A percentile compares a stretch with the other conserved stretches of the same genome.
phyloP scores from a whole-genome alignment of 2,113 vertebrate genomes.

The Percina caprodes region DNA sequence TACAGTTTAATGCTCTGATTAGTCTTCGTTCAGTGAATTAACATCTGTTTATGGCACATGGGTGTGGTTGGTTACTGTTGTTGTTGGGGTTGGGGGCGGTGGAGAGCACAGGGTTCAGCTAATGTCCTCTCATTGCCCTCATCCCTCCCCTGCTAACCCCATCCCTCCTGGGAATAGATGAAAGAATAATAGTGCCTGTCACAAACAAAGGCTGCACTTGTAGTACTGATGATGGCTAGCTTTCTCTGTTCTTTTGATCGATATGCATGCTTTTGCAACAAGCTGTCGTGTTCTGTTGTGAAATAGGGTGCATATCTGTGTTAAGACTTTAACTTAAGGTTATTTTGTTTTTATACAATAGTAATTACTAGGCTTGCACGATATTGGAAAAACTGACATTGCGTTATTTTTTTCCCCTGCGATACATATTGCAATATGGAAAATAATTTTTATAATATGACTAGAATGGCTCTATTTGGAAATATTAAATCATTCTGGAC shows the following conservation, averaged over 20 bases:
- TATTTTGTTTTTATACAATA: not conserved
- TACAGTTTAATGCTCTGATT: not conserved
- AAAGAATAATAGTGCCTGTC: conserved; percentile 63
- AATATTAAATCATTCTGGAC: no score
- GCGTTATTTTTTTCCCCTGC: no score
- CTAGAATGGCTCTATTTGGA: no score
- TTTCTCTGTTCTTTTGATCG: conserved; percentile 55
- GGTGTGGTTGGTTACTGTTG: conserved; percentile 13
- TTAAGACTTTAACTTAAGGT: not conserved
- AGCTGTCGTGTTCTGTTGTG: conserved; percentile 45
- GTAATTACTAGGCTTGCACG: no score
- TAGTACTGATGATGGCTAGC: conserved; percentile 41
- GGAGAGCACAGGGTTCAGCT: conserved; percentile 58
- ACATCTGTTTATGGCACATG: conserved; percentile 19
- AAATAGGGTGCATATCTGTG: conserved; percentile 19
- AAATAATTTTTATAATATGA: no score
- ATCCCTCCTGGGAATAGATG: conserved; percentile 55
- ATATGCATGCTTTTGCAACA: conserved; percentile 50
- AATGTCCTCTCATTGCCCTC: conserved; percentile 58
- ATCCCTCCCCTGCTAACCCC: conserved; percentile 25
- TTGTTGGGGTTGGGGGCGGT: conserved; percentile 1
- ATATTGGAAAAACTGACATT: no score
- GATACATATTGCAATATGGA: no score
- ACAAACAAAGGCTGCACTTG: conserved; percentile 74
- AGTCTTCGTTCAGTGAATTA: not conserved